These are phyloP conservation scores for Andrena hattorfiana DNA, from an alignment of 2,888 invertebrate genomes.

Conservation along the genomic window DNA sequence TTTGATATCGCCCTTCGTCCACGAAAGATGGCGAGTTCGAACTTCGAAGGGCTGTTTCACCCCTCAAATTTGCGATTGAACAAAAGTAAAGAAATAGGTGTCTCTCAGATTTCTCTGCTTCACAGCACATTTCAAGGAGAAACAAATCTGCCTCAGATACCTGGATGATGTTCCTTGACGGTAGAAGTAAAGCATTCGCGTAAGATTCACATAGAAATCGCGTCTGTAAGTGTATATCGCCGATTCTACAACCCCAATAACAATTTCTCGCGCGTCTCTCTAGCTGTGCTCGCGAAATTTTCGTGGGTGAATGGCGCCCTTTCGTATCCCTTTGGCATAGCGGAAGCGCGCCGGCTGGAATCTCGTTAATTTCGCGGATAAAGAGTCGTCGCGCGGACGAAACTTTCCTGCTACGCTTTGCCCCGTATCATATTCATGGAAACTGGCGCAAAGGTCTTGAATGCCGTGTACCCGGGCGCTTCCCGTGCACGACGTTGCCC, in stretches of 20 bases:
- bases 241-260: constrained; percentile 25
- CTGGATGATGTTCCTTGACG: too few relatives aligned
- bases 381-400: constrained; percentile 27
- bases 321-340: constrained; percentile 1
- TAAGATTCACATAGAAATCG: too few relatives aligned
- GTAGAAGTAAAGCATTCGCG: too few relatives aligned
- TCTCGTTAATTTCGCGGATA: constrained; percentile 63
- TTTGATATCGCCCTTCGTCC: too few relatives aligned
- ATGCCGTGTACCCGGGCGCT: constrained; percentile 25
- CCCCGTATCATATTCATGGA: constrained; percentile 54
- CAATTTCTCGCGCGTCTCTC: constrained; percentile 11
- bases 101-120: too few relatives aligned
- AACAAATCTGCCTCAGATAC: too few relatives aligned
- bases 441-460: constrained; percentile 53
- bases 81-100: too few relatives aligned
- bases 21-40: too few relatives aligned
- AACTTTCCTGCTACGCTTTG: constrained; percentile 44
- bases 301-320: background rate
- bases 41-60: too few relatives aligned
- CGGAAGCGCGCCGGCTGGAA: constrained; percentile 36
- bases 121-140: too few relatives aligned
- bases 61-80: too few relatives aligned
- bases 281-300: constrained; percentile 18
- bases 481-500: background rate
- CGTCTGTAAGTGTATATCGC: background rate